Percentiles rank a stretch among this genome's conserved stretches.
Evolutionary conservation across 2,797 vertebrate genomes (phyloP).

Genomic region (Buphagus erythrorhynchus): DNA sequence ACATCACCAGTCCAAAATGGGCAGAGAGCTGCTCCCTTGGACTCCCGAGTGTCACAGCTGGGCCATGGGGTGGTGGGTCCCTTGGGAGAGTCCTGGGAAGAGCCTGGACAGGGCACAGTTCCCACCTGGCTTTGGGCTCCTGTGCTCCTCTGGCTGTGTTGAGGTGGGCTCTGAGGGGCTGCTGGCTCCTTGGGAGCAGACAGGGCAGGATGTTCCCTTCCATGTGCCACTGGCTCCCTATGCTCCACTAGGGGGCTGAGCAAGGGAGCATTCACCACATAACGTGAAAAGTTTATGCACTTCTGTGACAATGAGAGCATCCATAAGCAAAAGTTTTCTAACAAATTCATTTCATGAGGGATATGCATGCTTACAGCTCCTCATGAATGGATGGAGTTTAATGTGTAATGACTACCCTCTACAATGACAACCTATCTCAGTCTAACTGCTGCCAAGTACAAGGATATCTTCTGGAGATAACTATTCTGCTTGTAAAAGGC

Average conservation of each 20-base stretch:
- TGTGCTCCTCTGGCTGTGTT: not conserved
- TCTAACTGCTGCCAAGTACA: not conserved
- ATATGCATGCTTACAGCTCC: not conserved
- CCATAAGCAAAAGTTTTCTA: not conserved
- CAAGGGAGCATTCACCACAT: not conserved
- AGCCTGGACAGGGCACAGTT: not conserved
- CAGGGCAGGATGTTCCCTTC: not conserved
- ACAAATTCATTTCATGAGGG: not conserved
- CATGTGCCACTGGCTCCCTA: not conserved
- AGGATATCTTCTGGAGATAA: not conserved
- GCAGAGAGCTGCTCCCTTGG: not conserved
- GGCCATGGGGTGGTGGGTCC: not conserved
- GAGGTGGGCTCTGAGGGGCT: not conserved
- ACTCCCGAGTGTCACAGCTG: not conserved
- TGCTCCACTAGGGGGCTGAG: fast-evolving
- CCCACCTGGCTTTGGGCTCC: too few relatives aligned
- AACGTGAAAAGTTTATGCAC: not conserved
- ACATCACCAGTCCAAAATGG: not conserved
- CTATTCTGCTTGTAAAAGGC: not conserved
- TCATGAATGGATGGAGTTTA: not conserved
- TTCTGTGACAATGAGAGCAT: not conserved
- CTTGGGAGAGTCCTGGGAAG: not conserved
- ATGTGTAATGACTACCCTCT: not conserved
- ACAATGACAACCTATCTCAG: not conserved
- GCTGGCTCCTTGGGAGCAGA: not conserved